Conservation (phyloP, 2,113 vertebrate species). For the Gambusia holbrooki region DNA sequence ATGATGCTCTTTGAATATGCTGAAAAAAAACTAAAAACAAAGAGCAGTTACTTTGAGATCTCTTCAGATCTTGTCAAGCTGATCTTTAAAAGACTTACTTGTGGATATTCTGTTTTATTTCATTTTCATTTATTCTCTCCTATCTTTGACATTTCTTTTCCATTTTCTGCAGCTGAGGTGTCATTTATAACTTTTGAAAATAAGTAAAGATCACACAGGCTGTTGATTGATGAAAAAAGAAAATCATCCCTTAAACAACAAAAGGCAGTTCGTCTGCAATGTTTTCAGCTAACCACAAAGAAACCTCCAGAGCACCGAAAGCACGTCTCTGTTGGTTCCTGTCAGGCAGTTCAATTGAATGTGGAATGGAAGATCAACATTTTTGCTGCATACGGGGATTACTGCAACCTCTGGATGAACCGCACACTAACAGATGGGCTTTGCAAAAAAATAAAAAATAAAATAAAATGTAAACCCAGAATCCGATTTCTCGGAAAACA, state of each 20-base stretch:
- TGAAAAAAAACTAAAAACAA: neutral
- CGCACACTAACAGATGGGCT: neutral
- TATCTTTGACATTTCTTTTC: neutral
- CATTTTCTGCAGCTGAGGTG: neutral
- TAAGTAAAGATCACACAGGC: neutral
- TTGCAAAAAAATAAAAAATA: neutral
- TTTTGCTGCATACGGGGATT: neutral
- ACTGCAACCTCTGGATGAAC: neutral
- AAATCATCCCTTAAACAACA: neutral
- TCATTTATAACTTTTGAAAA: neutral
- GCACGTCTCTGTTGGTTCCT: neutral
- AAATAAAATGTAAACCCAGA: neutral
- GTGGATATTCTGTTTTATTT: neutral
- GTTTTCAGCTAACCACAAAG: neutral
- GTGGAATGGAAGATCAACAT: neutral
- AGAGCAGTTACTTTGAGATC: neutral
- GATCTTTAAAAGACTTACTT: neutral
- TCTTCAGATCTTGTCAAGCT: neutral
- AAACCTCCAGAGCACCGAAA: neutral
- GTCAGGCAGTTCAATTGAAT: neutral
- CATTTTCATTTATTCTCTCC: neutral
- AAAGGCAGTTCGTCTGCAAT: neutral
- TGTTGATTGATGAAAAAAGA: neutral
- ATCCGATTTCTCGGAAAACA: neutral
- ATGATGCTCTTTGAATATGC: neutral